phyloP scores from a whole-genome alignment of 2,113 vertebrate species.

The Larimichthys crocea region DNA sequence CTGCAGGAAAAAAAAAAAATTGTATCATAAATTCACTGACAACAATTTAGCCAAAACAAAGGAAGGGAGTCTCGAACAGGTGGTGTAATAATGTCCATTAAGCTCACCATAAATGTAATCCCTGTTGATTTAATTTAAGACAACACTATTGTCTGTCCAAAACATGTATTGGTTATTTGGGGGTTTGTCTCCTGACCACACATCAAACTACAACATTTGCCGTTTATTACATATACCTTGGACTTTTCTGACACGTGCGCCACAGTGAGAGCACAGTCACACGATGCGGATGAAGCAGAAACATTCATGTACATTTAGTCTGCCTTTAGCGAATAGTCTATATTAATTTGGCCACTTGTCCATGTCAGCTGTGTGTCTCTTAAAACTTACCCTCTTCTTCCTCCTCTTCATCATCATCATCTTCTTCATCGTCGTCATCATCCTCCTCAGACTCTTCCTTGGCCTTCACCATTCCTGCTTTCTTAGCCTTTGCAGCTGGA shows the following conservation, averaged over 20 bases:
- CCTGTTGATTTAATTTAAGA: too few species aligned
- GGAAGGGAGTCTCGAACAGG: not conserved
- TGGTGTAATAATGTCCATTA: not conserved
- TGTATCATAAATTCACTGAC: not conserved
- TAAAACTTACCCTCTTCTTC: conserved; percentile 77
- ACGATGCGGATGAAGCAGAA: not conserved
- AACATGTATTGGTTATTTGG: not conserved
- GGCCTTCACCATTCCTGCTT: conserved; percentile 87
- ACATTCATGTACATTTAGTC: not conserved
- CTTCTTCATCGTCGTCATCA: conserved; percentile 85
- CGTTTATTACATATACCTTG: not conserved
- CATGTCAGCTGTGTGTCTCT: too few species aligned
- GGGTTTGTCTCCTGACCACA: not conserved
- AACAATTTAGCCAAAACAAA: not conserved
- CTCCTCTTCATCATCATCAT: conserved; percentile 86
- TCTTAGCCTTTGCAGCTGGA: conserved; percentile 87
- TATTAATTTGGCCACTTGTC: not conserved
- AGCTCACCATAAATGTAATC: not conserved
- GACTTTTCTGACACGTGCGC: not conserved
- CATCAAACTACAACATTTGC: not conserved
- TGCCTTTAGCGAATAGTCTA: not conserved
- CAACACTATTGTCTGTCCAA: not conserved
- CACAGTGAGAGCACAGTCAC: not conserved
- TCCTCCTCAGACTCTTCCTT: conserved; percentile 89
- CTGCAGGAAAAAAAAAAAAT: conserved; percentile 33